These are phyloP conservation scores for Rhynchonema sp. DNA, from an alignment of 2,888 invertebrate species.

Conservation along the genomic window DNA sequence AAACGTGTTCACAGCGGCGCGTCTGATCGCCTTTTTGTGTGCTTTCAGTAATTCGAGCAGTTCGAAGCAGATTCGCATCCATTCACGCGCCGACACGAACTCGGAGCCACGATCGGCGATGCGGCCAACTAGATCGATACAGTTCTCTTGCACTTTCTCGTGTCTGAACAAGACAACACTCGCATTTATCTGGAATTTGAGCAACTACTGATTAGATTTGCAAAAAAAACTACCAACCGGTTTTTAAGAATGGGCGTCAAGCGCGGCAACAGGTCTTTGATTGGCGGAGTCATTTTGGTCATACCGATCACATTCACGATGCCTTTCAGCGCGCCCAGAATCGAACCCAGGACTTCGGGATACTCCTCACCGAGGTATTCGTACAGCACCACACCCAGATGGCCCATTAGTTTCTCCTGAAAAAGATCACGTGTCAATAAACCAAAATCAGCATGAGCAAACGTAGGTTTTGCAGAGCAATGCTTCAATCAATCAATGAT, in stretches of 20 bases:
- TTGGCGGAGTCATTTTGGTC: conserved; percentile 99
- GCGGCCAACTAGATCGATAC: conserved; percentile 93
- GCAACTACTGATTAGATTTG: not conserved
- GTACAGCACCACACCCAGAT: conserved; percentile 92
- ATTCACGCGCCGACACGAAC: conserved; percentile 92
- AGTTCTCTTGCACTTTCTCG: conserved; percentile 89
- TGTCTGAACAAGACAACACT: conserved; percentile 28
- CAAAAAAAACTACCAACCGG: conserved; percentile 39
- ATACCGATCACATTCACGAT: conserved; percentile 99
- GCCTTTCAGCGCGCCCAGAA: conserved; percentile 90
- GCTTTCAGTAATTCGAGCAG: conserved; percentile 85
- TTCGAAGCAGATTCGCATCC: conserved; percentile 99
- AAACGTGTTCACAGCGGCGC: conserved; percentile 97
- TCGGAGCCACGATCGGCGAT: conserved; percentile 97
- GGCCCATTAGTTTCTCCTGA: conserved; percentile 94
- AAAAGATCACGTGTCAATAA: conserved; percentile 10
- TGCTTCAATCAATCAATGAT: too few relatives aligned
- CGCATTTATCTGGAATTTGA: not conserved
- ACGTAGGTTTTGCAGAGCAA: not conserved
- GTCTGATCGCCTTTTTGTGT: conserved; percentile 92
- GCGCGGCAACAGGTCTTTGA: conserved; percentile 86
- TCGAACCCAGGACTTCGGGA: conserved; percentile 92
- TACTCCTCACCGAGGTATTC: conserved; percentile 99
- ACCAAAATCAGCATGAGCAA: not conserved
- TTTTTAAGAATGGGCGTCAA: conserved; percentile 95